These are phyloP conservation scores for Diaprepes abbreviatus DNA, from an alignment of 2,888 invertebrate genomes.

Conservation along the genomic window DNA sequence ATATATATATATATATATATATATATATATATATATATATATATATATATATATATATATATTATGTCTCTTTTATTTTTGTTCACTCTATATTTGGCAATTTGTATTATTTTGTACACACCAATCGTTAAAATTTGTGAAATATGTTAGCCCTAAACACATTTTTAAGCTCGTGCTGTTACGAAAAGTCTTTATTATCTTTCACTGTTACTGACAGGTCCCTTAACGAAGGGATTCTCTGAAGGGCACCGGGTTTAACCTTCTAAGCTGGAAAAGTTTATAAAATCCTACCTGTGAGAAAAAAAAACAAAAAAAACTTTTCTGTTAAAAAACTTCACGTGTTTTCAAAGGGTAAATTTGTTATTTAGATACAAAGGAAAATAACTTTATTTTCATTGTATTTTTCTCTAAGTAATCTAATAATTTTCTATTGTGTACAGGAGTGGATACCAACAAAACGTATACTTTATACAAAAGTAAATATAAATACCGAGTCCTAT, in stretches of 20 bases:
- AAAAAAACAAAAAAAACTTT: background rate
- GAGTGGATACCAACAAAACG: too few species aligned
- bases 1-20: too few species aligned
- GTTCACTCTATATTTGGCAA: too few species aligned
- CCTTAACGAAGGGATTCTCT: slow-evolving; percentile 42
- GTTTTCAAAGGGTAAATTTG: background rate
- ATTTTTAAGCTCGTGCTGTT: slow-evolving; percentile 25
- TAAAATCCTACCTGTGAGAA: slow-evolving; percentile 13
- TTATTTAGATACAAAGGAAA: too few species aligned
- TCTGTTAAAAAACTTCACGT: background rate
- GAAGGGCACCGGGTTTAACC: slow-evolving; percentile 38
- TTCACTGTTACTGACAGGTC: slow-evolving; percentile 41
- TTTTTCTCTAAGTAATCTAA: too few species aligned
- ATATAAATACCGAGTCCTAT: too few species aligned
- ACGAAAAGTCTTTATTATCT: slow-evolving; percentile 43
- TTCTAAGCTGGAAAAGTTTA: slow-evolving; percentile 39
- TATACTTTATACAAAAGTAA: too few species aligned
- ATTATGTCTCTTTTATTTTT: too few species aligned
- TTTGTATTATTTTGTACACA: slow-evolving; percentile 2
- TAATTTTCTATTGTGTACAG: too few species aligned
- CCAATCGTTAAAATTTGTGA: slow-evolving; percentile 22
- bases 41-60: too few species aligned
- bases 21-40: too few species aligned
- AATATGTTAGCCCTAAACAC: slow-evolving; percentile 17
- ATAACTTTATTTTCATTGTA: too few species aligned